These are phyloP conservation scores for Meliscaeva auricollis DNA, from an alignment of 2,888 invertebrate genomes.

Conservation along the genomic window DNA sequence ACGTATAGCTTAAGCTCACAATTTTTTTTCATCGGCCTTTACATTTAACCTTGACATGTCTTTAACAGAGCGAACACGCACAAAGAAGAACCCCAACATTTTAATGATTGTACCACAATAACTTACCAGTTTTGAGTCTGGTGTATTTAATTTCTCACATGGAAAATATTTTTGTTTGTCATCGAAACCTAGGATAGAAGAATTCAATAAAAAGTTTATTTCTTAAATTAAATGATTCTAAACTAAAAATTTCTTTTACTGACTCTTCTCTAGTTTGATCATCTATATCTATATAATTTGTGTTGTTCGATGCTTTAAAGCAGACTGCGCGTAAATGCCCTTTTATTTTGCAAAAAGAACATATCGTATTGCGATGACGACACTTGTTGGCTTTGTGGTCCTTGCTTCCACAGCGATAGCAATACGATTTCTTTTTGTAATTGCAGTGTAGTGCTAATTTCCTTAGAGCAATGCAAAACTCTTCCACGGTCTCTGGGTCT, in stretches of 20 bases:
- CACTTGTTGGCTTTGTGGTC: conserved; percentile 26
- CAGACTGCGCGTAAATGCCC: conserved; percentile 25
- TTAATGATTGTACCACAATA: conserved; percentile 45
- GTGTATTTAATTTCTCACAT: background rate
- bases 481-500: conserved; percentile 17
- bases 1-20: background rate
- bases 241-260: conserved; percentile 37
- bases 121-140: conserved; percentile 24
- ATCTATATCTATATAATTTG: conserved; percentile 11
- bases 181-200: conserved; percentile 14
- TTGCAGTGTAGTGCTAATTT: conserved; percentile 27
- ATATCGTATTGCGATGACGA: conserved; percentile 5
- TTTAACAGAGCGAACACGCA: background rate
- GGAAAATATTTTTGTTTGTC: background rate
- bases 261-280: conserved; percentile 31
- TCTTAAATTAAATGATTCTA: conserved; percentile 16
- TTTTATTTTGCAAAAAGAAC: conserved; percentile 29
- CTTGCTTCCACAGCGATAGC: conserved; percentile 38
- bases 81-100: conserved; percentile 15
- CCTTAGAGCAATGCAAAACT: conserved; percentile 16
- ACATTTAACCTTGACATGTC: background rate
- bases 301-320: conserved; percentile 18
- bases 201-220: conserved; percentile 39
- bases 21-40: too few relatives aligned
- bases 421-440: conserved; percentile 17